These are phyloP conservation scores for Clarias macrocephalus DNA, from an alignment of 2,113 vertebrate genomes.

Conservation along the genomic window DNA sequence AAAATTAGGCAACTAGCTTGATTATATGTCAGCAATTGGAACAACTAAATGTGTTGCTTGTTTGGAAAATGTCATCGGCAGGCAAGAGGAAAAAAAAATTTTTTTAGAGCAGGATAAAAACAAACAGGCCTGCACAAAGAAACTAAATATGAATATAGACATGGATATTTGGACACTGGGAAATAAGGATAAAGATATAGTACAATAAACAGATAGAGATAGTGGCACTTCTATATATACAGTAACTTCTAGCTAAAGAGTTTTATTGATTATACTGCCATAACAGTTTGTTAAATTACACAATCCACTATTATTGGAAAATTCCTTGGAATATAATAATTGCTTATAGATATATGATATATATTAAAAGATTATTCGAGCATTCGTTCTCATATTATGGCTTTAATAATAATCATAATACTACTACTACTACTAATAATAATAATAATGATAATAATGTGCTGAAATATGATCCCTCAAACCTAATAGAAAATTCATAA, in stretches of 20 bases:
- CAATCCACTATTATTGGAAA: neutral
- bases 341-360: neutral
- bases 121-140: too few species aligned
- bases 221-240: neutral
- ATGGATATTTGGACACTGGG: neutral
- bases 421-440: too few species aligned
- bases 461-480: constrained; percentile 8
- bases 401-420: neutral
- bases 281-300: neutral
- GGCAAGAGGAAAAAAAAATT: too few species aligned
- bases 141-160: neutral
- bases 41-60: too few species aligned
- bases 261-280: neutral
- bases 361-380: neutral
- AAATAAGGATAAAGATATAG: neutral
- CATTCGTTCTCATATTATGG: neutral
- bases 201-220: too few species aligned
- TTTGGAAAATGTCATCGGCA: too few species aligned
- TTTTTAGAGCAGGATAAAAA: too few species aligned
- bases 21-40: too few species aligned
- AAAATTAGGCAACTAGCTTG: too few species aligned
- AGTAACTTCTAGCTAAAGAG: neutral
- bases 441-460: neutral
- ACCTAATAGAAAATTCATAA: constrained; percentile 12
- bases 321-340: neutral